These are phyloP conservation scores for Amyelois transitella DNA, from an alignment of 1,140 invertebrate genomes.

Conservation along the genomic window DNA sequence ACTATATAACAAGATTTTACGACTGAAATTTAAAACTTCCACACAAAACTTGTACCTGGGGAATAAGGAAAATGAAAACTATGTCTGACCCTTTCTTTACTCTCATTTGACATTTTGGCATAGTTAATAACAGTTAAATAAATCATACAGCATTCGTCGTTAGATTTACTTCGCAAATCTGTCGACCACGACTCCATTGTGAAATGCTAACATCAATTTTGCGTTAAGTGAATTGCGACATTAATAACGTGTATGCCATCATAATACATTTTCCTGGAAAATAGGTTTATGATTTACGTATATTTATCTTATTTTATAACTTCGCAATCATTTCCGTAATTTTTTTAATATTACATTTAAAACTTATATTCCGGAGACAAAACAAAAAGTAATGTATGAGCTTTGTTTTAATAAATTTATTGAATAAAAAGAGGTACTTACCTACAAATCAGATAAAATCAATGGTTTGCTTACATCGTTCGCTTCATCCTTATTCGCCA, in stretches of 20 bases:
- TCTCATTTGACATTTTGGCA: background rate
- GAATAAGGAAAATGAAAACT: no score
- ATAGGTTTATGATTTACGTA: background rate
- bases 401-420: conserved; percentile 21
- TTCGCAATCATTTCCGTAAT: no score
- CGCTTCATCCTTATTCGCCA: no score
- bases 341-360: no score
- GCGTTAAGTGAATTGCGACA: background rate
- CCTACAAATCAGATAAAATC: no score
- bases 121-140: background rate
- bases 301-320: background rate
- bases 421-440: conserved; percentile 24
- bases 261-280: background rate
- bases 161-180: conserved; percentile 16
- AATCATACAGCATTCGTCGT: background rate
- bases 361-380: no score
- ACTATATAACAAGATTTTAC: no score
- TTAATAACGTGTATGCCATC: background rate
- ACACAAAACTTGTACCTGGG: no score
- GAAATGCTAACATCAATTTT: background rate
- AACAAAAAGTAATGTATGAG: conserved; percentile 18
- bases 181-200: background rate
- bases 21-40: no score
- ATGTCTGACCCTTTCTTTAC: background rate
- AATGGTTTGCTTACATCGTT: no score